Conservation (phyloP, 2,797 vertebrate genomes). For the Centroberyx gerrardi region DNA sequence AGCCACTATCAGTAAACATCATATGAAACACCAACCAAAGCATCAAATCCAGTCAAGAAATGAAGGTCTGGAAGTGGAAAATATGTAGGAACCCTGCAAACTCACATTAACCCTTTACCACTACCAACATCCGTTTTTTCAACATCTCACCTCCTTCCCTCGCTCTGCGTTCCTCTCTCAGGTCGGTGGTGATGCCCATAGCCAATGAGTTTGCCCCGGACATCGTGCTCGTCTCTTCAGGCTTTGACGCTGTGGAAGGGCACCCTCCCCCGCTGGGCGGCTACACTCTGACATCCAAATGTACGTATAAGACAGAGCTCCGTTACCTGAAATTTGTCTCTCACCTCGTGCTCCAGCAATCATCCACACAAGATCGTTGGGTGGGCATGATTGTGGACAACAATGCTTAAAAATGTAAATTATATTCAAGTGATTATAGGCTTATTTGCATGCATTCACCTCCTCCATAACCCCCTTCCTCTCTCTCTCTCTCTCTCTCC, state of each 20-base stretch:
- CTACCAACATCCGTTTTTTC: background rate
- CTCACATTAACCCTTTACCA: background rate
- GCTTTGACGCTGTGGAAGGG: conserved; percentile 95
- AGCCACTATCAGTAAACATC: background rate
- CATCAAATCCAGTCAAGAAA: background rate
- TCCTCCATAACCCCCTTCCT: background rate
- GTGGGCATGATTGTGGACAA: no score
- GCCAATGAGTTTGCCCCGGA: conserved; percentile 94
- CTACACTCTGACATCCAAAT: conserved; percentile 93
- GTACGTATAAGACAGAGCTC: conserved; percentile 79
- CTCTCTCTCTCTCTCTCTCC: conserved; percentile 4
- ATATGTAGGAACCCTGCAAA: no score
- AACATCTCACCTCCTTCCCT: background rate
- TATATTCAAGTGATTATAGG: no score
- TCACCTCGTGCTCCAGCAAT: background rate
- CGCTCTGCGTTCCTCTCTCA: conserved; percentile 55
- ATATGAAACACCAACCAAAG: background rate
- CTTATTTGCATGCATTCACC: no score
- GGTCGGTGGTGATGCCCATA: conserved; percentile 95
- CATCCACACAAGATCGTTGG: no score
- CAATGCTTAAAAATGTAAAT: no score
- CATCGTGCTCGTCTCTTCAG: conserved; percentile 94
- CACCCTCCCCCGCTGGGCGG: conserved; percentile 94
- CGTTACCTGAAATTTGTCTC: background rate
- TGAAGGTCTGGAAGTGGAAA: no score